Evolutionary conservation across 2,888 invertebrate genomes (phyloP).

Genomic region (Blera fallax): DNA sequence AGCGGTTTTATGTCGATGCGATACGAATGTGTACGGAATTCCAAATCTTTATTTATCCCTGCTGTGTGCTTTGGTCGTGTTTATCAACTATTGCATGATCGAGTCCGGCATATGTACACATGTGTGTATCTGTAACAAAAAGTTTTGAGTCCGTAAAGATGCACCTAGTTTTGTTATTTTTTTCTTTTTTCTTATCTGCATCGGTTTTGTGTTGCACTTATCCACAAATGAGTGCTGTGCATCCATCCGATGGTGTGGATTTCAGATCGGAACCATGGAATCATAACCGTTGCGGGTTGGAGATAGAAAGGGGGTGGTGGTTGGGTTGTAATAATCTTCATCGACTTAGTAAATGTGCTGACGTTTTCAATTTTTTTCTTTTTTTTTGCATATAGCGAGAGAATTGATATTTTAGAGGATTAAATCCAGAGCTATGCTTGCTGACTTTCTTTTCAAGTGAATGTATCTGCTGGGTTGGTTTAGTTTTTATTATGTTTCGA

Average conservation of each 20-base stretch:
- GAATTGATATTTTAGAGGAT: conserved; percentile 22
- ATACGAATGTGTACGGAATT: neutral
- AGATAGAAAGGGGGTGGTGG: neutral
- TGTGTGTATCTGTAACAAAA: too few relatives aligned
- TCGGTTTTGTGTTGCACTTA: conserved; percentile 44
- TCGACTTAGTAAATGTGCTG: neutral
- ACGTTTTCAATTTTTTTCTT: neutral
- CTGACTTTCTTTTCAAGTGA: conserved; percentile 10
- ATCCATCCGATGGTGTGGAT: conserved; percentile 61
- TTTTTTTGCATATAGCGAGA: neutral
- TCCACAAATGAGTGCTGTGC: conserved; percentile 38
- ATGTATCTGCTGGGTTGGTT: neutral
- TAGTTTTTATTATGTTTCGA: neutral
- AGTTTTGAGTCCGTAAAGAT: conserved; percentile 66
- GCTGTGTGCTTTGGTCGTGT: neutral
- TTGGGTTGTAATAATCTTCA: conserved; percentile 2
- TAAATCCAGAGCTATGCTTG: neutral
- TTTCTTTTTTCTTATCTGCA: conserved; percentile 1
- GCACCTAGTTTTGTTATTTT: conserved; percentile 49
- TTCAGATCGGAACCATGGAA: conserved; percentile 49
- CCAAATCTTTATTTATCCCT: neutral
- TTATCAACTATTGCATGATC: conserved; percentile 45
- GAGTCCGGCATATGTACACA: conserved; percentile 28
- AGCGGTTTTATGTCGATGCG: neutral
- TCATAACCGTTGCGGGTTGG: neutral